Evolutionary conservation across 2,797 vertebrate genomes (phyloP).

Genomic region (Hylomyscus alleni): DNA sequence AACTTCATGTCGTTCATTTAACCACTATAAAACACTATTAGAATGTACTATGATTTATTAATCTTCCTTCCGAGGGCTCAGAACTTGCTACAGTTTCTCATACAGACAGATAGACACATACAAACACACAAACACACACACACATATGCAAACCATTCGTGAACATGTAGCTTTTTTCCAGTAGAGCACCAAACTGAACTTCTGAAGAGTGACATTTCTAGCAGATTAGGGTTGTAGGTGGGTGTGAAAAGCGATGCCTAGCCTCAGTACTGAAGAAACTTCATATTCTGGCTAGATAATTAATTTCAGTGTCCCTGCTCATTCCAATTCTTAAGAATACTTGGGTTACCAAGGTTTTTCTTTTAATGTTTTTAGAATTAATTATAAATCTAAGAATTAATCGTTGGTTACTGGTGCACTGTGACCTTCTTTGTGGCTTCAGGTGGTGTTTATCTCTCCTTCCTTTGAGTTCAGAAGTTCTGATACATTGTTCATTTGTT

Average conservation of each 20-base stretch:
- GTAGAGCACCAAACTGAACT: background rate
- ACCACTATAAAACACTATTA: background rate
- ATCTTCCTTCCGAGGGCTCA: background rate
- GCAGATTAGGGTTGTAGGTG: background rate
- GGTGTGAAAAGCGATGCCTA: too few relatives aligned
- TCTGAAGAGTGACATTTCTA: background rate
- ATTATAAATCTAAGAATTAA: background rate
- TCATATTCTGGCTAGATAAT: background rate
- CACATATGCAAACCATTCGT: background rate
- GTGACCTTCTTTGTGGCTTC: background rate
- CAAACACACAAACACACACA: background rate
- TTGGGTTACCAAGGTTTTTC: background rate
- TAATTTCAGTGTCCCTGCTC: background rate
- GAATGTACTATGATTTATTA: background rate
- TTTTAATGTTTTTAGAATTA: background rate
- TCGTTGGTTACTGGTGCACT: background rate
- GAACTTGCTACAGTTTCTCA: background rate
- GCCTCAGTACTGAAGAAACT: background rate
- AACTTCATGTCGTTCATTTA: background rate
- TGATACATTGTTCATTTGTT: background rate
- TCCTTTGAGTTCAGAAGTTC: background rate
- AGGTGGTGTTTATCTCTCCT: background rate
- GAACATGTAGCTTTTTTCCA: background rate
- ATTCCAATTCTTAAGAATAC: background rate
- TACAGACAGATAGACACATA: background rate